A percentile compares a stretch with the other conserved stretches of the same genome.
phyloP scores from a whole-genome alignment of 2,113 vertebrate genomes.

The Pterocles burchelli region DNA sequence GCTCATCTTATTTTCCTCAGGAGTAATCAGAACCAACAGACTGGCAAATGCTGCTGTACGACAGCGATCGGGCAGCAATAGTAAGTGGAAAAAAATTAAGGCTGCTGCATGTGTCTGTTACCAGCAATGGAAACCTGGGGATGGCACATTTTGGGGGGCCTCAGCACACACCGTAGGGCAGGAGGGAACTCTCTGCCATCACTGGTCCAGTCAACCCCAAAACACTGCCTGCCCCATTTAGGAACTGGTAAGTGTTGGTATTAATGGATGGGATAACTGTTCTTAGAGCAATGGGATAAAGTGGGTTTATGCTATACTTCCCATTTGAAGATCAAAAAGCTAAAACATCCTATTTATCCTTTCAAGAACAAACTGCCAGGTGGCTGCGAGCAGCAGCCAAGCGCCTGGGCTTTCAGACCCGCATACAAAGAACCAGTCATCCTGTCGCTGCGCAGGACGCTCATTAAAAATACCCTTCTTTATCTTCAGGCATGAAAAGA shows the following conservation, averaged over 20 bases:
- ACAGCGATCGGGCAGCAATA: background rate
- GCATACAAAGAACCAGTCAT: background rate
- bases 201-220: background rate
- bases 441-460: background rate
- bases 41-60: background rate
- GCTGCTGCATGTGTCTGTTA: background rate
- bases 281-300: background rate
- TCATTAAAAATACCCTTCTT: background rate
- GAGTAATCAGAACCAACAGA: background rate
- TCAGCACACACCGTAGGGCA: background rate
- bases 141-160: accelerated
- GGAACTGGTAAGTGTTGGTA: background rate
- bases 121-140: background rate
- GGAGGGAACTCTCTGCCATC: background rate
- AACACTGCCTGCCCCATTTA: background rate
- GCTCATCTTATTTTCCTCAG: background rate
- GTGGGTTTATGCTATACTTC: background rate
- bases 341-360: background rate
- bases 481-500: background rate
- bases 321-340: background rate
- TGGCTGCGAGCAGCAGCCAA: background rate
- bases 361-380: background rate
- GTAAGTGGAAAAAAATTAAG: background rate
- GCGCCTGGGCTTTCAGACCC: background rate
- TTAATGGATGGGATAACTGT: background rate